Conservation (phyloP, 2,797 vertebrate species). For the Melanotaenia nigrans region DNA sequence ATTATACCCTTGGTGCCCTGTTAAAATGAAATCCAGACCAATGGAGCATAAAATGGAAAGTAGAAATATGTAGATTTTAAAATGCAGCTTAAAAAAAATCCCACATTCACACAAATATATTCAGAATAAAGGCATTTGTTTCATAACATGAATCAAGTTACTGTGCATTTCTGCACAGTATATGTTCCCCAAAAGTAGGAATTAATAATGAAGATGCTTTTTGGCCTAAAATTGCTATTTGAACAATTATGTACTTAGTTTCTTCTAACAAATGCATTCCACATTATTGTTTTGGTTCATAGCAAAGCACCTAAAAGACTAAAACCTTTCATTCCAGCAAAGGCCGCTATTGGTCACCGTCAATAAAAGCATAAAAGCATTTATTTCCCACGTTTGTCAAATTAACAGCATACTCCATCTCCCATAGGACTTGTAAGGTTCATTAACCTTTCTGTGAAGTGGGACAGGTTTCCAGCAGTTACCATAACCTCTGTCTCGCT, state of each 20-base stretch:
- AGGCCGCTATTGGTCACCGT: slow-evolving; percentile 88
- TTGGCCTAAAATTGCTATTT: slow-evolving; percentile 86
- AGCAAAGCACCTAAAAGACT: slow-evolving; percentile 87
- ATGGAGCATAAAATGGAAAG: slow-evolving; percentile 65
- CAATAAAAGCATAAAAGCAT: slow-evolving; percentile 93
- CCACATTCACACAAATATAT: slow-evolving; percentile 75
- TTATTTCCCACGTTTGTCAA: slow-evolving; percentile 91
- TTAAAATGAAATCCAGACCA: slow-evolving; percentile 71
- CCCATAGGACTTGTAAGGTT: slow-evolving; percentile 89
- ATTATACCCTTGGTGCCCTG: slow-evolving; percentile 64
- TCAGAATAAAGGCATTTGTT: slow-evolving; percentile 70
- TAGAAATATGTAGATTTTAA: slow-evolving; percentile 75
- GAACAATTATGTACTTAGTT: slow-evolving; percentile 91
- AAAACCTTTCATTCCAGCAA: slow-evolving; percentile 90
- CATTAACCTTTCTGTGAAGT: slow-evolving; percentile 88
- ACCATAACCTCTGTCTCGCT: slow-evolving; percentile 87
- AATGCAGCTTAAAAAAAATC: slow-evolving; percentile 71
- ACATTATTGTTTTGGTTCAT: slow-evolving; percentile 86
- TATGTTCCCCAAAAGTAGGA: slow-evolving; percentile 83
- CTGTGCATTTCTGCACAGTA: slow-evolving; percentile 80
- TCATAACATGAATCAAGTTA: slow-evolving; percentile 72
- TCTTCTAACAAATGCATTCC: slow-evolving; percentile 88
- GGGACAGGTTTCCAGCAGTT: slow-evolving; percentile 87
- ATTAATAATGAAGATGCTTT: slow-evolving; percentile 90
- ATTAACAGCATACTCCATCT: slow-evolving; percentile 91